Evolutionary conservation across 92 coral and sea anemone genomes (phyloP).

Genomic region (Hydrozoanthus gracilis): DNA sequence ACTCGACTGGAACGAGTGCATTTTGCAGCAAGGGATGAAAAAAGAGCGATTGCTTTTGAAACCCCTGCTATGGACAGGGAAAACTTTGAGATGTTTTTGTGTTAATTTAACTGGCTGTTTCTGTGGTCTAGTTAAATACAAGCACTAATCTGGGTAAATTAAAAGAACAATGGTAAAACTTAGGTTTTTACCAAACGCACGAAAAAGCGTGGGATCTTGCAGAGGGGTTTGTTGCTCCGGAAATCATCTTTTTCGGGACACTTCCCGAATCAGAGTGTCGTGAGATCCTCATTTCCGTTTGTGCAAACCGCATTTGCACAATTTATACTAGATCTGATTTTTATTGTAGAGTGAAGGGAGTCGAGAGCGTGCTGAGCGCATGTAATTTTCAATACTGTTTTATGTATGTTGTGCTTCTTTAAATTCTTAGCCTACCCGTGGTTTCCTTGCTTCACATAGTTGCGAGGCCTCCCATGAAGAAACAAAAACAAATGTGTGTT

Average conservation of each 20-base stretch:
- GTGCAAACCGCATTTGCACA: neutral
- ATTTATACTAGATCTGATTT: neutral
- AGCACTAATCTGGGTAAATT: too few species aligned
- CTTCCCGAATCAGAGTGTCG: neutral
- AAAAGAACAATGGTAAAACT: too few species aligned
- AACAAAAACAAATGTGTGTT: neutral
- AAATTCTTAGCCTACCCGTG: neutral
- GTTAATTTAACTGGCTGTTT: too few species aligned
- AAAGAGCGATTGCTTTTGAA: too few species aligned
- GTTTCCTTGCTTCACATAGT: neutral
- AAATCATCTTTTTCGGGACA: neutral
- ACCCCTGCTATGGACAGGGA: too few species aligned
- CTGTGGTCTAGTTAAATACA: too few species aligned
- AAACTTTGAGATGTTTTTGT: too few species aligned
- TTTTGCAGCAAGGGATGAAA: too few species aligned
- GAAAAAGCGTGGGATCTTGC: constrained; percentile 1
- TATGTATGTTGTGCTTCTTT: neutral
- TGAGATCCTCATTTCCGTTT: neutral
- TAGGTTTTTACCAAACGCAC: neutral
- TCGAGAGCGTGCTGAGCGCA: neutral
- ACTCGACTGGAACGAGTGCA: too few species aligned
- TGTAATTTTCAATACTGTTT: neutral
- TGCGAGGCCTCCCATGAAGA: neutral
- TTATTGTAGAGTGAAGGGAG: neutral
- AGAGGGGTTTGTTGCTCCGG: neutral